Evolutionary conservation across 2,797 vertebrate species (phyloP).

Genomic region (Merluccius polli): DNA sequence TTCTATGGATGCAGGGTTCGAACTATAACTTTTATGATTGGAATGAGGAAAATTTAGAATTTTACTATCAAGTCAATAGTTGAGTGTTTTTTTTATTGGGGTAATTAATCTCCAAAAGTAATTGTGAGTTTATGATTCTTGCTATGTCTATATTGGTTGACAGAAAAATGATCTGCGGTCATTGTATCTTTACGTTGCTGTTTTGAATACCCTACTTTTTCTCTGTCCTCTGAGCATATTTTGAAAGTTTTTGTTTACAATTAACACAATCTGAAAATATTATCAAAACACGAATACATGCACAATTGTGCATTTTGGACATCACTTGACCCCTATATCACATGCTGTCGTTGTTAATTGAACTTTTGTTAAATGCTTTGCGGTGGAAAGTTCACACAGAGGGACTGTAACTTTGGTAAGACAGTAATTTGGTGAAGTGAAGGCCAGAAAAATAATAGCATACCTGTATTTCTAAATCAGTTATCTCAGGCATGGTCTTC

Average conservation of each 20-base stretch:
- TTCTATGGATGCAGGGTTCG: background rate
- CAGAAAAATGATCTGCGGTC: background rate
- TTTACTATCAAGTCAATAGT: background rate
- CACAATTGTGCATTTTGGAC: background rate
- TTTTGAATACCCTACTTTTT: background rate
- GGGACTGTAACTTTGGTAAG: background rate
- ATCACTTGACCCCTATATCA: background rate
- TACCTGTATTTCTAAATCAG: constrained; percentile 16
- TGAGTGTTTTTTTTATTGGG: background rate
- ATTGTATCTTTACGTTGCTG: background rate
- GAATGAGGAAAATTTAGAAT: background rate
- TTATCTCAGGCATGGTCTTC: constrained; percentile 35
- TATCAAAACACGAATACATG: background rate
- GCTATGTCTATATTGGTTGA: background rate
- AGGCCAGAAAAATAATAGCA: constrained; percentile 15
- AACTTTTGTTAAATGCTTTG: background rate
- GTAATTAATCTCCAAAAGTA: background rate
- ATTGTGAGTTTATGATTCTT: background rate
- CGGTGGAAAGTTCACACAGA: background rate
- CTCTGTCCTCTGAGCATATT: background rate
- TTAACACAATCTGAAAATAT: background rate
- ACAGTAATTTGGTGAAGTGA: constrained; percentile 3
- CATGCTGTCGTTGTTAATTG: background rate
- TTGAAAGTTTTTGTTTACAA: background rate
- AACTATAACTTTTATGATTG: background rate